phyloP scores from a whole-genome alignment of 2,113 vertebrate genomes.

The Emydocephalus ijimae region DNA sequence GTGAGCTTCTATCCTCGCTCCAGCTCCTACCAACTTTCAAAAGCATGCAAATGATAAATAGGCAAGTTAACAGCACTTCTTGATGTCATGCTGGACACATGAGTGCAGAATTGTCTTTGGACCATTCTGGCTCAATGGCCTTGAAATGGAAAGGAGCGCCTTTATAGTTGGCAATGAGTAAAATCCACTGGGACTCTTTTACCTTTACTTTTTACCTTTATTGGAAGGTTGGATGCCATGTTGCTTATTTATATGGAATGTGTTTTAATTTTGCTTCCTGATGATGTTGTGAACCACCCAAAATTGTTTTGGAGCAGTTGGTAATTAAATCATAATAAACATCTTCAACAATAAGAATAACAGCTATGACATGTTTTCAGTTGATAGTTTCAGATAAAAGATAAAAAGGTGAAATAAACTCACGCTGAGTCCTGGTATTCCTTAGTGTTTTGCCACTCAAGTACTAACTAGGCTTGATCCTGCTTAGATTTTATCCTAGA shows the following conservation, averaged over 20 bases:
- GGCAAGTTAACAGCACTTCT: too few species aligned
- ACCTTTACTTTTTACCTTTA: too few species aligned
- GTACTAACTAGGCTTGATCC: background rate
- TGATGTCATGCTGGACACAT: too few species aligned
- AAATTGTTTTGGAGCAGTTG: background rate
- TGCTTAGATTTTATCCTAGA: background rate
- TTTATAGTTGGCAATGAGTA: too few species aligned
- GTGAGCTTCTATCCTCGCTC: too few species aligned
- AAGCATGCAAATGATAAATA: too few species aligned
- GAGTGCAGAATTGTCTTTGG: too few species aligned
- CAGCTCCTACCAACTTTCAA: too few species aligned
- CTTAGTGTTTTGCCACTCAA: background rate
- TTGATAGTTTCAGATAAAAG: background rate
- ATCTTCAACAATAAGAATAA: background rate
- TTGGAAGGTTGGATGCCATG: too few species aligned
- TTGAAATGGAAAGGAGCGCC: too few species aligned
- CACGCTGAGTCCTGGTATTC: background rate
- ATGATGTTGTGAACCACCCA: background rate
- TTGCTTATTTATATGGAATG: background rate
- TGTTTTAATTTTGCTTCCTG: background rate
- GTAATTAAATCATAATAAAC: background rate
- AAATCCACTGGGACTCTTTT: too few species aligned
- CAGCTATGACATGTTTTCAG: background rate
- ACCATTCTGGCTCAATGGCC: too few species aligned
- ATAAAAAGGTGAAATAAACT: background rate